Base-by-base conservation (phyloP, 2,797 vertebrate genomes). In the Notolepis coatsorum region DNA sequence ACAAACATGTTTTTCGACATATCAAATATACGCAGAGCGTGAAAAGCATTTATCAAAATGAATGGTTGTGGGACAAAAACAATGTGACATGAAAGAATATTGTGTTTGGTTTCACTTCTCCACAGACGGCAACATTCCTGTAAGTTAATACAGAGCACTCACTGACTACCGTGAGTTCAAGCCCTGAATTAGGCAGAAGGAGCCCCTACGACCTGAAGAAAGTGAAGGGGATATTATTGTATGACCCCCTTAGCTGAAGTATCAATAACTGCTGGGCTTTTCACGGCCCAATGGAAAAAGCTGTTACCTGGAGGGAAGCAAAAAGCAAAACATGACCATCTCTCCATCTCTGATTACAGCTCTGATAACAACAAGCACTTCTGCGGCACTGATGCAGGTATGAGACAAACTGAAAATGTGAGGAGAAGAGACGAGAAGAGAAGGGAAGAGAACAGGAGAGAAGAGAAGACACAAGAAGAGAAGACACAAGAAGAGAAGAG, bases 231-330 rank as follows among this genome's bases (percentile, higher is more conserved):
- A 53, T 86, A 75, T 91, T 89, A 77, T 86, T 74, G 53, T 82
- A 43, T 81, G 68, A 70, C 65, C 68, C 76, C 61, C 59, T 72
- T 68, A 67, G 59, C 68, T 52, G 39, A 79, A 79, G 81, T 85
- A 85, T 88, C 80, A 80, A 68, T 84, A 87, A 82, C 82, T 80
- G 50, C 78, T 20, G 27, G 66, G 59, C 66, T 81, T 71, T 79
- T 74, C 77, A 76, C 15, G 69, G 73, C 62, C n/a, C 41, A 81
- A 67, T 54, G 73, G 76, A 67, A 67, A 71, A 73, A 58, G 42
- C 56, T 69, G 61, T 66, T 84, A 68, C 75, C 71, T 65, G 50
- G 31, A 63, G 61, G 57, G 35, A 70, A 71, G 57, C 75, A 24
- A 61, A 8, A 42, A 75, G 72, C 58, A 73, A 68, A 61, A 82